phyloP scores from a whole-genome alignment of 2,888 invertebrate genomes.

The Zaprionus obscuricornis region DNA sequence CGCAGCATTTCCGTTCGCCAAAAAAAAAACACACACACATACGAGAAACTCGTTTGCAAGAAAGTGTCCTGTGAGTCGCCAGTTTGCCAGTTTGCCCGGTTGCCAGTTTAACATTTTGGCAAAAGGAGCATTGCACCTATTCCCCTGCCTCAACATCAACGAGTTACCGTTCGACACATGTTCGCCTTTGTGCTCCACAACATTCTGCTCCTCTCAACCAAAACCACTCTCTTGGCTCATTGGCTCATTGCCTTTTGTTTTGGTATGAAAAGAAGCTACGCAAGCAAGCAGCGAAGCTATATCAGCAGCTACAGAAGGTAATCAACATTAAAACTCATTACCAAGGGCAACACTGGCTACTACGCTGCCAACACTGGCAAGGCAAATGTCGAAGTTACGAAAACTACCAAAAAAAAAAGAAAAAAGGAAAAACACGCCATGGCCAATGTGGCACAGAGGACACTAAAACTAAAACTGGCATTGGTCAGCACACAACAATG shows the following conservation, averaged over 20 bases:
- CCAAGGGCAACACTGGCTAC: slow-evolving; percentile 58
- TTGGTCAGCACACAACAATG: slow-evolving; percentile 12
- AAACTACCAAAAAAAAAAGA: slow-evolving; percentile 32
- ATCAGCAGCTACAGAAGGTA: slow-evolving; percentile 54
- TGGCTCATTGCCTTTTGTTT: slow-evolving; percentile 15
- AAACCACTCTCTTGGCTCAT: too few species aligned
- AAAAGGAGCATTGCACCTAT: too few species aligned
- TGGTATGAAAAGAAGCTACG: not conserved
- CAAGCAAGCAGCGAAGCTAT: too few species aligned
- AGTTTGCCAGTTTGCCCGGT: too few species aligned
- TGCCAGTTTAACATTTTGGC: too few species aligned
- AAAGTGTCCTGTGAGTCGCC: slow-evolving; percentile 20
- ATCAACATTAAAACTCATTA: slow-evolving; percentile 80
- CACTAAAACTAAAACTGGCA: not conserved
- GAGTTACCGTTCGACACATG: slow-evolving; percentile 47
- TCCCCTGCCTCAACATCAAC: too few species aligned
- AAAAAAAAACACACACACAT: too few species aligned
- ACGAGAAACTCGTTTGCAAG: slow-evolving; percentile 54
- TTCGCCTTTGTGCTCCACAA: not conserved
- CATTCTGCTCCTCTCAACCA: not conserved
- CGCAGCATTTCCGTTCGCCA: slow-evolving; percentile 52
- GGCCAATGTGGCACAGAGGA: slow-evolving; percentile 21
- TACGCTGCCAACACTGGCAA: slow-evolving; percentile 12
- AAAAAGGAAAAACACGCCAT: slow-evolving; percentile 41
- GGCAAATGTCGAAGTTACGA: slow-evolving; percentile 2